Evolutionary conservation across 2,797 vertebrate genomes (phyloP).

Genomic region (Neosilurus hyrtlii): DNA sequence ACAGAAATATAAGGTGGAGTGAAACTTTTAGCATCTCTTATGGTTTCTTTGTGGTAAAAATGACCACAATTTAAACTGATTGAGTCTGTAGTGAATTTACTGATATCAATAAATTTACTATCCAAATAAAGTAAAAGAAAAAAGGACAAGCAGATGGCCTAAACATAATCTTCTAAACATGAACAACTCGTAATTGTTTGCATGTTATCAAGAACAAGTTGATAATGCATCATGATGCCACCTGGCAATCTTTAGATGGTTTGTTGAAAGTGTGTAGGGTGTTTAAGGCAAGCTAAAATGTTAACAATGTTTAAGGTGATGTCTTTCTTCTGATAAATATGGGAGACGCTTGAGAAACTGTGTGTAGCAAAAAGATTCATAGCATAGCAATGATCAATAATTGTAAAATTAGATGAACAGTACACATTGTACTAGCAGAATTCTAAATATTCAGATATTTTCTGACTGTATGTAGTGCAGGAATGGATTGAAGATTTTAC

Average conservation of each 20-base stretch:
- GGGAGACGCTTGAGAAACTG: neutral
- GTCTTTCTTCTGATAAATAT: neutral
- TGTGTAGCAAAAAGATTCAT: neutral
- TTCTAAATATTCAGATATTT: conserved; percentile 6
- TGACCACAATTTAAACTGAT: neutral
- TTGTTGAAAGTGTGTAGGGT: neutral
- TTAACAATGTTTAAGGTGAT: neutral
- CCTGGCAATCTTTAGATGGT: neutral
- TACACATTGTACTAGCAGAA: neutral
- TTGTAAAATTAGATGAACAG: neutral
- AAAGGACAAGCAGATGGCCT: neutral
- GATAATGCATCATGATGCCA: neutral
- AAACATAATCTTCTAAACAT: neutral
- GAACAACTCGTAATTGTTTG: neutral
- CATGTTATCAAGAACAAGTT: neutral
- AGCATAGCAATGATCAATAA: neutral
- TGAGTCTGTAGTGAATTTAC: neutral
- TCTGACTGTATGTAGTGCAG: neutral
- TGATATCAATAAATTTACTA: neutral
- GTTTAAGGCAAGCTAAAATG: neutral
- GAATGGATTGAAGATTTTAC: conserved; percentile 56
- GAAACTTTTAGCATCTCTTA: neutral
- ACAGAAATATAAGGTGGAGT: neutral
- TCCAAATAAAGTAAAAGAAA: neutral
- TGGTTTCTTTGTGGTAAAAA: neutral